Conservation (phyloP, 2,888 invertebrate species). For the Meiosimyza platycephala region DNA sequence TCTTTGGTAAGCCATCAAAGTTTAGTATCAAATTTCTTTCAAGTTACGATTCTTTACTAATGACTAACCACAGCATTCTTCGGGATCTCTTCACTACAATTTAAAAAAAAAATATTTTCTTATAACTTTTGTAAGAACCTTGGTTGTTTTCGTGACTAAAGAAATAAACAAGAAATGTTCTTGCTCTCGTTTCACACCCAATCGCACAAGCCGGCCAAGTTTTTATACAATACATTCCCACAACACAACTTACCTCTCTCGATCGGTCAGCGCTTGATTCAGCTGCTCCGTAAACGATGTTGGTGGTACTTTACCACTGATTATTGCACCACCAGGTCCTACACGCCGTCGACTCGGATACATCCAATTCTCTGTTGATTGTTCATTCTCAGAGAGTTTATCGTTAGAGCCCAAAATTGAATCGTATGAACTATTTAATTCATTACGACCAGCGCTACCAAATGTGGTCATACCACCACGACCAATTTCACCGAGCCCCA, state of each 20-base stretch:
- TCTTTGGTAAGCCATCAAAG: too few species aligned
- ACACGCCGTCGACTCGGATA: slow-evolving; percentile 66
- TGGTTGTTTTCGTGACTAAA: neutral
- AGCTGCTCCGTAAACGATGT: slow-evolving; percentile 87
- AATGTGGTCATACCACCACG: slow-evolving; percentile 63
- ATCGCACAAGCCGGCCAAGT: too few species aligned
- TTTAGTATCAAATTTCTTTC: too few species aligned
- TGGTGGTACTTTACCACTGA: slow-evolving; percentile 70
- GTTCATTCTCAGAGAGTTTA: slow-evolving; percentile 65
- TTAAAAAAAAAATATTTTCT: neutral
- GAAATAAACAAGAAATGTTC: neutral
- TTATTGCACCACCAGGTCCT: slow-evolving; percentile 62
- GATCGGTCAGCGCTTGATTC: slow-evolving; percentile 86
- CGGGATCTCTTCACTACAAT: too few species aligned
- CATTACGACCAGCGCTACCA: slow-evolving; percentile 61
- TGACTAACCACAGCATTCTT: too few species aligned
- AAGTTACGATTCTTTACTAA: too few species aligned
- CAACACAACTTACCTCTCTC: slow-evolving; percentile 74
- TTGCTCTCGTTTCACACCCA: too few species aligned
- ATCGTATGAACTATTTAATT: slow-evolving; percentile 67
- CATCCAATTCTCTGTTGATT: slow-evolving; percentile 66
- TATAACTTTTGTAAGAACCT: neutral
- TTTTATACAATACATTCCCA: neutral
- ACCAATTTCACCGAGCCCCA: slow-evolving; percentile 58
- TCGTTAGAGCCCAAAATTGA: slow-evolving; percentile 67